Evolutionary conservation across 92 coral and sea anemone genomes (phyloP).

Genomic region (Muricea muricata): DNA sequence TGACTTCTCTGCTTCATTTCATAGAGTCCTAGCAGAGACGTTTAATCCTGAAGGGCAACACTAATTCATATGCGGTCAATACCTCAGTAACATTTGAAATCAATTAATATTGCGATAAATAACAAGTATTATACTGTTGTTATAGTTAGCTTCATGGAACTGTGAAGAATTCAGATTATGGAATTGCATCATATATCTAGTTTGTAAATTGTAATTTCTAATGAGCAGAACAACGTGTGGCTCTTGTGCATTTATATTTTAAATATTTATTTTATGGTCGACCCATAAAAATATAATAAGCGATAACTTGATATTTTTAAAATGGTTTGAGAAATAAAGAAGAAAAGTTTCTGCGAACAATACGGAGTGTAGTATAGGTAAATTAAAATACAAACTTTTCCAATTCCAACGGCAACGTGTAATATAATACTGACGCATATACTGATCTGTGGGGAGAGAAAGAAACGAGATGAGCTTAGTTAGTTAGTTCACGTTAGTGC

Average conservation of each 20-base stretch:
- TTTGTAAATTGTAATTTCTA: background rate
- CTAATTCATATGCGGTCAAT: background rate
- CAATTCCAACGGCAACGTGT: background rate
- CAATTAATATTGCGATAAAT: background rate
- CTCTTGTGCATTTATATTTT: background rate
- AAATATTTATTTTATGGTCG: no score
- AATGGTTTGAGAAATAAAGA: background rate
- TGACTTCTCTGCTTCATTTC: background rate
- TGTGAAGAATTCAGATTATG: slow-evolving; percentile 6
- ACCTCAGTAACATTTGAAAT: background rate
- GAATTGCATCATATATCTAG: background rate
- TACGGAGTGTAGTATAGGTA: background rate
- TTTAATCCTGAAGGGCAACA: no score
- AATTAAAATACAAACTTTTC: no score
- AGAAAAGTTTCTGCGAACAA: background rate
- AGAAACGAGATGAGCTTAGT: no score
- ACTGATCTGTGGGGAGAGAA: no score
- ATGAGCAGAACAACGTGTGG: background rate
- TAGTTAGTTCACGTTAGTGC: no score
- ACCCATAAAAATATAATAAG: no score
- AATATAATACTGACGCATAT: background rate
- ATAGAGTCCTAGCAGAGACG: background rate
- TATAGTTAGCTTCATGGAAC: background rate
- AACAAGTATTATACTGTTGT: background rate
- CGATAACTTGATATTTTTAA: no score